Conservation (phyloP, 2,797 vertebrate species). For the Pyrrhura leucotis region DNA sequence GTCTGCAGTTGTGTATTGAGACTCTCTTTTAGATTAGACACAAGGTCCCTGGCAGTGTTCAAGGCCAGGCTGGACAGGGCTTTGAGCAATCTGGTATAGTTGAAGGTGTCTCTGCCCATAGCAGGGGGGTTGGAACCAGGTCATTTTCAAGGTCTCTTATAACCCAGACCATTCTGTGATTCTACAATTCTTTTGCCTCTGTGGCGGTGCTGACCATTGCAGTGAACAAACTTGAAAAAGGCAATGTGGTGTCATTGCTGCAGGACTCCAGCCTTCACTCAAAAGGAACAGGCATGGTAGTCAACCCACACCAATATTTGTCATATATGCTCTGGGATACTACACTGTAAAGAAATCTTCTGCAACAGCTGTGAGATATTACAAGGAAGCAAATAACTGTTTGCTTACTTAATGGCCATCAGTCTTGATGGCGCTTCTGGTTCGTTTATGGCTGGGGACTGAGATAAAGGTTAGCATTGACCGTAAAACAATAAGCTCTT, state of each 20-base stretch:
- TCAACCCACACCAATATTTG: neutral
- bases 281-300: accelerated
- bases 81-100: neutral
- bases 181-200: neutral
- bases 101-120: neutral
- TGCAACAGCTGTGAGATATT: conserved; percentile 29
- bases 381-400: conserved; percentile 41
- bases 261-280: neutral
- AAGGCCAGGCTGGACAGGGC: neutral
- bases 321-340: neutral
- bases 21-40: neutral
- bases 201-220: neutral
- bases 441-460: neutral
- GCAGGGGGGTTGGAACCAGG: neutral
- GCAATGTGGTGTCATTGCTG: accelerated
- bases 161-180: neutral
- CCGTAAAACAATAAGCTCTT: neutral
- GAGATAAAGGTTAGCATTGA: conserved; percentile 39
- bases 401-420: conserved; percentile 39
- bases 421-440: neutral
- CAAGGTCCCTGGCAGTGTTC: neutral
- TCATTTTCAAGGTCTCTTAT: neutral
- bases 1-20: neutral
- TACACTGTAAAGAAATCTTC: neutral
- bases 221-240: neutral